phyloP scores from a whole-genome alignment of 2,113 vertebrate species.

The Hypocryptadius cinnamomeus region DNA sequence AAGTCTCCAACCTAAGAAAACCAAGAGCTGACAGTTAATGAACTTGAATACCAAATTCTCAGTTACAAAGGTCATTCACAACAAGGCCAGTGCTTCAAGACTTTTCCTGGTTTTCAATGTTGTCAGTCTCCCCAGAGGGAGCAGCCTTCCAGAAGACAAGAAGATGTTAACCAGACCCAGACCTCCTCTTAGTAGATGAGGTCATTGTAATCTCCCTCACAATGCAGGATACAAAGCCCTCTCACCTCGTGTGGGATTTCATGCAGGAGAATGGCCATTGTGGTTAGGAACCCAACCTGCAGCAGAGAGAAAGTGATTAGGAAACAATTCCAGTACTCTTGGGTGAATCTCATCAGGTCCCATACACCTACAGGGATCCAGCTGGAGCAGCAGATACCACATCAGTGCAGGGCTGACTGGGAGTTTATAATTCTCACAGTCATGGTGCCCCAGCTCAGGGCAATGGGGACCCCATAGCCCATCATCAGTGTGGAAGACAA shows the following conservation, averaged over 20 bases:
- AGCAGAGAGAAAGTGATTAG: neutral
- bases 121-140: neutral
- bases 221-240: neutral
- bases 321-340: neutral
- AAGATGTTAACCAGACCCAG: neutral
- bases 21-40: neutral
- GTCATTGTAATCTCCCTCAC: neutral
- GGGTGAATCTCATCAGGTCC: neutral
- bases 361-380: neutral
- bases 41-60: neutral
- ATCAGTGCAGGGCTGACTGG: neutral
- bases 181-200: neutral
- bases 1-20: slow-evolving; percentile 90
- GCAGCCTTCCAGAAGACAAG: neutral
- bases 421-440: neutral
- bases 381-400: neutral
- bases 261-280: slow-evolving; percentile 92
- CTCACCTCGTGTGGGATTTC: slow-evolving; percentile 98
- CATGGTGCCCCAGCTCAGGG: neutral
- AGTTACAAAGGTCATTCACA: neutral
- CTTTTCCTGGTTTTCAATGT: neutral
- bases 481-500: neutral
- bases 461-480: neutral
- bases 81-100: neutral
- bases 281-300: slow-evolving; percentile 93